Percentiles rank a stretch among this genome's conserved stretches.
Evolutionary conservation across 2,888 invertebrate species (phyloP).

Genomic region (Cataglyphis cursor): DNA sequence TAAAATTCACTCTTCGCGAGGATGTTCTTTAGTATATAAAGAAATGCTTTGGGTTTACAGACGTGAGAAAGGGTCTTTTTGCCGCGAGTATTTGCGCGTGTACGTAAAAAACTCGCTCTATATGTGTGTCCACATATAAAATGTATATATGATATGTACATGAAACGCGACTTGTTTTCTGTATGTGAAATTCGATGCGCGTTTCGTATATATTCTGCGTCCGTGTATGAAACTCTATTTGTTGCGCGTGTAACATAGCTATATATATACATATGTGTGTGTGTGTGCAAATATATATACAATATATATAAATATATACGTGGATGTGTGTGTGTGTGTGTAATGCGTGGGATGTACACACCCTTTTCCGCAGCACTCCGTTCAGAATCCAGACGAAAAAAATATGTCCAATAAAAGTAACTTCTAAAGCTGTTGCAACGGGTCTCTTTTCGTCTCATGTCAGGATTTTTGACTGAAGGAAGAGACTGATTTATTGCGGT

Average conservation of each 20-base stretch:
- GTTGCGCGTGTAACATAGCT: background rate
- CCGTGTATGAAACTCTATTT: conserved; percentile 34
- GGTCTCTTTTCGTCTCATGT: conserved; percentile 57
- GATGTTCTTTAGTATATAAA: conserved; percentile 58
- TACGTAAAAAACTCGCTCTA: background rate
- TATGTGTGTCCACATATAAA: background rate
- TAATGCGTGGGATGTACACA: conserved; percentile 48
- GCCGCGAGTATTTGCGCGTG: conserved; percentile 40
- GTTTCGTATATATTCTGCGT: background rate
- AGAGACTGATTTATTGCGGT: conserved; percentile 34
- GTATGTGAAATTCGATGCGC: background rate
- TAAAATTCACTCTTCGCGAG: conserved; percentile 51
- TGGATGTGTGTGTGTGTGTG: conserved; percentile 39
- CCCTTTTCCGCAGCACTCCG: conserved; percentile 72
- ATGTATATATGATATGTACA: background rate
- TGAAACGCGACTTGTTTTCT: background rate
- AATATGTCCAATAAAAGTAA: conserved; percentile 79
- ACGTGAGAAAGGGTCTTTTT: conserved; percentile 61
- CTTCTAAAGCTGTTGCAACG: conserved; percentile 79
- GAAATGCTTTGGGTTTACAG: conserved; percentile 57
- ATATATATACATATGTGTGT: background rate
- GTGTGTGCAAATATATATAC: background rate
- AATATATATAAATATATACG: background rate
- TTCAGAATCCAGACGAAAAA: conserved; percentile 76
- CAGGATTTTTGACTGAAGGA: conserved; percentile 28